Base-by-base conservation (phyloP, 2,113 vertebrate genomes). In the Rattus rattus region DNA sequence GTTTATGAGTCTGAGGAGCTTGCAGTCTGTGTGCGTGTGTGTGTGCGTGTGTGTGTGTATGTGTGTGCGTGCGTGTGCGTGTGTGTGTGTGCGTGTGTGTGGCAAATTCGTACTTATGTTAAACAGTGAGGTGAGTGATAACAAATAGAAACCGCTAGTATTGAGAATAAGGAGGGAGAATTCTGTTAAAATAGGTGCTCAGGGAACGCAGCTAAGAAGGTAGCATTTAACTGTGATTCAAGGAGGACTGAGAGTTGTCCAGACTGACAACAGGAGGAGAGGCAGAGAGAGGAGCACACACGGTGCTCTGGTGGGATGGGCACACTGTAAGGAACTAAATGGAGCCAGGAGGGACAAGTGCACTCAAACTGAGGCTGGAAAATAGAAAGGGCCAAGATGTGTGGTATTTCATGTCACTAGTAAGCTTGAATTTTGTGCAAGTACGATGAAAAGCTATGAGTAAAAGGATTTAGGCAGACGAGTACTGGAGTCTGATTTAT, bases 201-300 rank as follows among this genome's bases (percentile, higher is more conserved):
- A 85, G 81, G 76, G 87, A 90, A 84, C 9, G 87, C 73, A 83
- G 89, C 83, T 56, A 39, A 67, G 59, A 96, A 63, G 61, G n/a
- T 67, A 54, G 67, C n/a, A 22, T 88, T 84, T 83, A 94, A 73
- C 49, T 86, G 69, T 94, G 56, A 76, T 19, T 19, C 52, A 43
- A 92, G 36, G 28, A 19, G 65, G 36, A 56, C 63, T 76, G 65
- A 84, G 70, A 77, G 43, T 20, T 56, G 24, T 84, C 69, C 24
- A 43, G 49, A 81, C 39, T 24, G 24, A 79, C 59, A 95, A 17
- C 14, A 69, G 75, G 43, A 81, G 85, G 88, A 80, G 22, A 47
- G 85, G 52, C 36, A 67, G 90, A 63, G 69, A 67, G 39, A 69
- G 28, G 7, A 77, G 24, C 84, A 86, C 33, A 3, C 47, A 73